A percentile compares a stretch with the other conserved stretches of the same genome.
These are phyloP conservation scores for Eilema sororculum DNA, from an alignment of 2,888 invertebrate genomes.

Conservation along the genomic window DNA sequence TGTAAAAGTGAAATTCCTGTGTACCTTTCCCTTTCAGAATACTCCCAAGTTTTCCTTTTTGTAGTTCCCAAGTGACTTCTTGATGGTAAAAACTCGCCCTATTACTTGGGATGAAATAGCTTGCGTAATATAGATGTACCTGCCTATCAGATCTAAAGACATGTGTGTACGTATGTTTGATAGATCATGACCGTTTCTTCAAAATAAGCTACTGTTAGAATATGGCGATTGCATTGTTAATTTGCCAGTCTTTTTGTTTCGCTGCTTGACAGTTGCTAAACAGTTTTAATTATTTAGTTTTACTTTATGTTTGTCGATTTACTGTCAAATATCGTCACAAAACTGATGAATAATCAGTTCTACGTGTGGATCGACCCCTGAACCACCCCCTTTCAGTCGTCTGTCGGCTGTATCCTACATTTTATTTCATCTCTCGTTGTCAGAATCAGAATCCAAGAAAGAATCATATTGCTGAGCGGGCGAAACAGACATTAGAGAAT, in stretches of 20 bases:
- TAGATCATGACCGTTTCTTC: not conserved
- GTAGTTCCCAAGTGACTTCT: not conserved
- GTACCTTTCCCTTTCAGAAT: not conserved
- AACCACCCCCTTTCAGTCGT: conserved; percentile 34
- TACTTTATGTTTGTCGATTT: not conserved
- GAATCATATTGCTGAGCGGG: conserved; percentile 85
- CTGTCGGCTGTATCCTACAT: conserved; percentile 65
- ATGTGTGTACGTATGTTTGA: not conserved
- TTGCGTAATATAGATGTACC: not conserved
- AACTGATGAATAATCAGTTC: conserved; percentile 14
- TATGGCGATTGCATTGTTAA: not conserved
- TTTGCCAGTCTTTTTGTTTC: conserved; percentile 12
- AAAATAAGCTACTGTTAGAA: not conserved
- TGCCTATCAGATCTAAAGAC: not conserved
- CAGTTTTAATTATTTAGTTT: not conserved
- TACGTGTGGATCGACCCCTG: conserved; percentile 20
- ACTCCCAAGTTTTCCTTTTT: not conserved
- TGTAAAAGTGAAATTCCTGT: not conserved
- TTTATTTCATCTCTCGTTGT: conserved; percentile 77
- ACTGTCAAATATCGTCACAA: conserved; percentile 14
- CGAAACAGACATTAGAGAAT: conserved; percentile 85
- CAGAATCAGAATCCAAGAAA: conserved; percentile 85
- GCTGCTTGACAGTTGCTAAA: conserved; percentile 3
- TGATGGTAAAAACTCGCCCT: not conserved
- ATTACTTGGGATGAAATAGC: not conserved